A percentile compares a stretch with the other conserved stretches of the same genome.
Evolutionary conservation across 2,113 vertebrate genomes (phyloP).

Genomic region (Charina bottae): DNA sequence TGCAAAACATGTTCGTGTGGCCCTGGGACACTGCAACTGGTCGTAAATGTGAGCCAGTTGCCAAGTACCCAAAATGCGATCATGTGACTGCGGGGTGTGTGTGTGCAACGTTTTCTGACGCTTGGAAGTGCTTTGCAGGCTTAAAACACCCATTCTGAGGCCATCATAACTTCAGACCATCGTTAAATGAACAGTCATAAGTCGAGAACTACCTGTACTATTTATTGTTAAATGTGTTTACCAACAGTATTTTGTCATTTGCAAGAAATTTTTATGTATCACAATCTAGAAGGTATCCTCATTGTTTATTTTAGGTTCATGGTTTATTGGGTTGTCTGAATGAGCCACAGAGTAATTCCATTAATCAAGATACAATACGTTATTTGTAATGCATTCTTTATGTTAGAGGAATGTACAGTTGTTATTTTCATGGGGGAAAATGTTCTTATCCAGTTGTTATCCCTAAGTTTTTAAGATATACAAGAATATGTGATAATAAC

Average conservation of each 20-base stretch:
- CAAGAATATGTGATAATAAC: neutral
- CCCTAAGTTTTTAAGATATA: neutral
- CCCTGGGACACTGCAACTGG: too few relatives aligned
- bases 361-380: neutral
- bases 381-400: neutral
- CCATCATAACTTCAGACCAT: too few relatives aligned
- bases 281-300: neutral
- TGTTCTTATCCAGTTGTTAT: neutral
- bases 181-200: too few relatives aligned
- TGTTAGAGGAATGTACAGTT: neutral
- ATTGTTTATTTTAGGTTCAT: neutral
- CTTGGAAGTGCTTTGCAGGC: too few relatives aligned
- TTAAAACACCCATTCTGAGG: too few relatives aligned
- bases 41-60: too few relatives aligned
- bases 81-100: too few relatives aligned
- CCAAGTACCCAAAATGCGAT: too few relatives aligned
- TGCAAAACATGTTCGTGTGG: too few relatives aligned
- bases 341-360: neutral
- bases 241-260: neutral
- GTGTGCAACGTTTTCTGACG: too few relatives aligned
- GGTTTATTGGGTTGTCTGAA: neutral
- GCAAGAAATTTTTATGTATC: neutral
- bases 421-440: neutral
- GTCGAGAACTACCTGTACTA: neutral
- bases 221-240: neutral